Conservation (phyloP, 30 jellyfish, hydroid and myxozoan genomes). For the Haliclystus octoradiatus region DNA sequence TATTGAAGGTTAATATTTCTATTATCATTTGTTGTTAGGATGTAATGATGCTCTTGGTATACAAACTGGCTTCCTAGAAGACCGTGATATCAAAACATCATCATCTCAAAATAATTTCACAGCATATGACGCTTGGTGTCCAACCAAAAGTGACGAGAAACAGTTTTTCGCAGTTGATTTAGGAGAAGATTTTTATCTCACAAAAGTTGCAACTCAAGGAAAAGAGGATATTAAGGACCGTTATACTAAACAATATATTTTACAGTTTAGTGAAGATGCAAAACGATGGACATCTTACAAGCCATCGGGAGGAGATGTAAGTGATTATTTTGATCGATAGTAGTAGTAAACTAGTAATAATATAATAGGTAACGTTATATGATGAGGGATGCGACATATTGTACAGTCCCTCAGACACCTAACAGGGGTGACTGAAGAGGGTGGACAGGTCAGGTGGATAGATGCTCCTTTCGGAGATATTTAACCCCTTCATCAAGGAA, state of each 20-base stretch:
- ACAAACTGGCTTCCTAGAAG: constrained; percentile 94
- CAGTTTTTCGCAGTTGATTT: constrained; percentile 91
- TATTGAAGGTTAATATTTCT: too few species aligned
- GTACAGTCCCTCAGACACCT: too few species aligned
- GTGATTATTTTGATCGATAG: too few species aligned
- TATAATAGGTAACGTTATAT: too few species aligned
- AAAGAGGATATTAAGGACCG: constrained; percentile 75
- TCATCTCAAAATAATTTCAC: constrained; percentile 78
- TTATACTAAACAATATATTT: constrained; percentile 41
- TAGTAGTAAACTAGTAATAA: too few species aligned
- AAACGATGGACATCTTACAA: constrained; percentile 70
- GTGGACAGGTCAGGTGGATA: too few species aligned
- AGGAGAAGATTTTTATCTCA: constrained; percentile 83
- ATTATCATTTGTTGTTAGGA: too few species aligned
- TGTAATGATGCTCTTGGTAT: constrained; percentile 91
- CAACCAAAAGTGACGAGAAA: constrained; percentile 60
- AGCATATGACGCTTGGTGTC: constrained; percentile 94
- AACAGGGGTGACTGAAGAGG: too few species aligned
- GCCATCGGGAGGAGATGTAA: constrained; percentile 57
- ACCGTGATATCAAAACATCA: constrained; percentile 92
- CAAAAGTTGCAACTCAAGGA: constrained; percentile 94
- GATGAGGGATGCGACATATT: too few species aligned
- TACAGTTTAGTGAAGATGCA: constrained; percentile 78
- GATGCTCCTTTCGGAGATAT: too few species aligned
- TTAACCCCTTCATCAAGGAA: too few species aligned